These are phyloP conservation scores for Yoshiicerus persimilis DNA, from an alignment of 1,140 invertebrate genomes.

Conservation along the genomic window DNA sequence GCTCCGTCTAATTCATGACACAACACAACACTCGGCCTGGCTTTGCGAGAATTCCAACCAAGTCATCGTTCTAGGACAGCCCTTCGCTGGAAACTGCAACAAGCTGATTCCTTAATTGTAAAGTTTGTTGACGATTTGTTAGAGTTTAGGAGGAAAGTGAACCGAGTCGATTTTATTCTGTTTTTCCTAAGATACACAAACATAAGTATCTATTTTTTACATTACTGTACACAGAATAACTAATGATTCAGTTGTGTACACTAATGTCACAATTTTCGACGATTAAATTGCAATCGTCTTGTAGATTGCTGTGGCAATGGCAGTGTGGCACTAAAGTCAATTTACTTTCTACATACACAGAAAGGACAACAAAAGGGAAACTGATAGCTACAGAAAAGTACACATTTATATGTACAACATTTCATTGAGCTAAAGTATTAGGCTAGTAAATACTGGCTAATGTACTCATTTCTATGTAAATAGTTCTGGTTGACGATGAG, in stretches of 20 bases:
- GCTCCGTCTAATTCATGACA: neutral
- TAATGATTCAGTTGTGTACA: neutral
- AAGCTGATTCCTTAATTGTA: neutral
- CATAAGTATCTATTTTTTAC: neutral
- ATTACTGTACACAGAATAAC: neutral
- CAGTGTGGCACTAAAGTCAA: neutral
- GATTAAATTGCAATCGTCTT: neutral
- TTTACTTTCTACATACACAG: neutral
- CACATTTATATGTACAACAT: neutral
- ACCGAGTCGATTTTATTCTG: neutral
- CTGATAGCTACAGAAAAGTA: neutral
- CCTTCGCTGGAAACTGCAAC: no score
- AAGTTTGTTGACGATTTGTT: neutral
- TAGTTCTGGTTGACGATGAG: neutral
- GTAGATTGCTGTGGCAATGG: neutral
- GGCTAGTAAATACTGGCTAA: neutral
- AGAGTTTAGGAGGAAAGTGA: neutral
- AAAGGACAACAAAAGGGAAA: neutral
- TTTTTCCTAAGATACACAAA: neutral
- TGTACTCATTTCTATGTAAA: neutral
- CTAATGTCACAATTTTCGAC: neutral
- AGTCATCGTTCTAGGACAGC: no score
- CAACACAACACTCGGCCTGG: neutral
- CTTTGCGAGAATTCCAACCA: neutral
- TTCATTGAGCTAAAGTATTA: neutral